These are phyloP conservation scores for Spheniscus humboldti DNA, from an alignment of 2,797 vertebrate species.

Conservation along the genomic window DNA sequence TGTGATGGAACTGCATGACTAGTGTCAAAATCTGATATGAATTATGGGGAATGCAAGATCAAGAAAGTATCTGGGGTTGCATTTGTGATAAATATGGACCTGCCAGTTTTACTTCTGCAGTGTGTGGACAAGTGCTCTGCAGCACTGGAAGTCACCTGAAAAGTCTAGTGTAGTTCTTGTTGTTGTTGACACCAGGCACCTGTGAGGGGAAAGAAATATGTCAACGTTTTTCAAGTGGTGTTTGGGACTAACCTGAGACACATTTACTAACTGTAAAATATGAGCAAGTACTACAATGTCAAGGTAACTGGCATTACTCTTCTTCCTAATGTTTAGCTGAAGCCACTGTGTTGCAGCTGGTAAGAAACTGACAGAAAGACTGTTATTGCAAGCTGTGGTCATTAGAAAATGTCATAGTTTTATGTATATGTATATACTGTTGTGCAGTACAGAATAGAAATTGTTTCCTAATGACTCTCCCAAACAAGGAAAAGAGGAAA, in stretches of 20 bases:
- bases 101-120: neutral
- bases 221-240: neutral
- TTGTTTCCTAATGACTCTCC: neutral
- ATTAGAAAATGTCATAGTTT: neutral
- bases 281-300: neutral
- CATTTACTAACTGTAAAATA: neutral
- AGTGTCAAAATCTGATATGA: neutral
- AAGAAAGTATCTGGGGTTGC: neutral
- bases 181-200: neutral
- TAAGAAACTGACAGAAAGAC: neutral
- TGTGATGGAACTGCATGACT: neutral
- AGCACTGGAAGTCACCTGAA: constrained; percentile 7
- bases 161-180: neutral
- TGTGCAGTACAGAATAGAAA: neutral
- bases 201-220: neutral
- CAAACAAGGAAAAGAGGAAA: constrained; percentile 37
- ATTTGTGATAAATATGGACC: neutral
- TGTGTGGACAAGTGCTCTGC: constrained; percentile 5
- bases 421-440: constrained; percentile 22
- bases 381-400: constrained; percentile 6
- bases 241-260: neutral
- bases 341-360: neutral
- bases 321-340: neutral
- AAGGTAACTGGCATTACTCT: neutral
- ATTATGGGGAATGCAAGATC: neutral